Conservation (phyloP, 2,113 vertebrate genomes). For the Prochilodus magdalenae region DNA sequence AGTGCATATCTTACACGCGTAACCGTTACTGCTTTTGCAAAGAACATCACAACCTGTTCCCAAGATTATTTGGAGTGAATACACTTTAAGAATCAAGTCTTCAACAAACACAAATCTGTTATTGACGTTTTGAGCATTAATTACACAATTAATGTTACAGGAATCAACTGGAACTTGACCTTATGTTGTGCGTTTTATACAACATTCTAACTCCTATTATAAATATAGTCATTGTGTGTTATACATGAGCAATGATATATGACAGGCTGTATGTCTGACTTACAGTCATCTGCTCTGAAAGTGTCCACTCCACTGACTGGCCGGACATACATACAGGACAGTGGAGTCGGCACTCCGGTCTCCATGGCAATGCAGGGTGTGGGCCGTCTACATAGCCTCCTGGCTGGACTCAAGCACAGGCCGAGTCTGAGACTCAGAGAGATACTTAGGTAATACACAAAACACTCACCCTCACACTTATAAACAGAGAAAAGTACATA, state of each 20-base stretch:
- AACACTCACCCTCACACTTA: neutral
- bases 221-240: no score
- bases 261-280: constrained; percentile 1
- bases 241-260: neutral
- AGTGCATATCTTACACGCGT: neutral
- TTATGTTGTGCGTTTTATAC: no score
- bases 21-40: neutral
- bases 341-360: constrained; percentile 77
- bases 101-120: no score
- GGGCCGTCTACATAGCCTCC: constrained; percentile 87
- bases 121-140: neutral
- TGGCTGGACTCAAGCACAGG: constrained; percentile 84
- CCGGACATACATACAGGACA: constrained; percentile 83
- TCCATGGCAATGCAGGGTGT: constrained; percentile 85
- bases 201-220: no score
- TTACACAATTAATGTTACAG: neutral
- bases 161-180: no score
- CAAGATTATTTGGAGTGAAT: no score
- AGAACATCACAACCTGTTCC: no score
- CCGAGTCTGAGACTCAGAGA: constrained; percentile 83
- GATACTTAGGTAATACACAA: constrained; percentile 79
- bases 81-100: no score
- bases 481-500: neutral
- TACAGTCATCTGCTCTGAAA: constrained; percentile 81
- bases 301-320: constrained; percentile 86